These are phyloP conservation scores for Cheumatopsyche charites DNA, from an alignment of 1,140 invertebrate species.

Conservation along the genomic window DNA sequence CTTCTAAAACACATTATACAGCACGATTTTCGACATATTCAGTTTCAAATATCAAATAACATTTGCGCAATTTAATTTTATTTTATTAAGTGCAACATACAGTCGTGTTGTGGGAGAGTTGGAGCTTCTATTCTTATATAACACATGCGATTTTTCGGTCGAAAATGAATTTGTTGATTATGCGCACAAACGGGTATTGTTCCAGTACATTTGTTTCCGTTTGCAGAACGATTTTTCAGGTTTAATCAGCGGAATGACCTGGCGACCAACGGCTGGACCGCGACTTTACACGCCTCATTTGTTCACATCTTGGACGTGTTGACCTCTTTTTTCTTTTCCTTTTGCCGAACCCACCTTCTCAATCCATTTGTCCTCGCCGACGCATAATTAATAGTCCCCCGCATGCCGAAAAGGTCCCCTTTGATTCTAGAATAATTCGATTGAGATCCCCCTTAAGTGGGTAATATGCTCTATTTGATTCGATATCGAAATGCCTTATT, in stretches of 20 bases:
- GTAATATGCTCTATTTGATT: too few relatives aligned
- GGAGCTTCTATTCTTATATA: too few relatives aligned
- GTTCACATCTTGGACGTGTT: conserved; percentile 3
- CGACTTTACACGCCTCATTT: conserved; percentile 21
- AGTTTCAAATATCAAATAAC: too few relatives aligned
- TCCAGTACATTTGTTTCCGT: conserved; percentile 16
- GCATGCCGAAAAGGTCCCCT: background rate
- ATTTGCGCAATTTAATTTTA: too few relatives aligned
- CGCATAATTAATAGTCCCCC: conserved; percentile 15
- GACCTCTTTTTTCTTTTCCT: conserved; percentile 8
- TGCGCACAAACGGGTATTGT: background rate
- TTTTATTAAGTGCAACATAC: too few relatives aligned
- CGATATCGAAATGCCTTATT: too few relatives aligned
- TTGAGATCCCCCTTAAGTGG: too few relatives aligned
- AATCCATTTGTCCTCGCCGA: conserved; percentile 8
- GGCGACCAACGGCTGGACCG: background rate
- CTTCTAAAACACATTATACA: too few relatives aligned
- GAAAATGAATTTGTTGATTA: too few relatives aligned
- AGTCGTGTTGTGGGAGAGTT: too few relatives aligned
- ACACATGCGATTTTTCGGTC: too few relatives aligned
- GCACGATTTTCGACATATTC: too few relatives aligned
- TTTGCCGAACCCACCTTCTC: background rate
- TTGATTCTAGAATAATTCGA: background rate
- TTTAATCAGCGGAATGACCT: conserved; percentile 29
- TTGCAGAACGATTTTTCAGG: conserved; percentile 24